These are phyloP conservation scores for Pomacea maculata DNA, from an alignment of 1,140 invertebrate genomes.

Conservation along the genomic window DNA sequence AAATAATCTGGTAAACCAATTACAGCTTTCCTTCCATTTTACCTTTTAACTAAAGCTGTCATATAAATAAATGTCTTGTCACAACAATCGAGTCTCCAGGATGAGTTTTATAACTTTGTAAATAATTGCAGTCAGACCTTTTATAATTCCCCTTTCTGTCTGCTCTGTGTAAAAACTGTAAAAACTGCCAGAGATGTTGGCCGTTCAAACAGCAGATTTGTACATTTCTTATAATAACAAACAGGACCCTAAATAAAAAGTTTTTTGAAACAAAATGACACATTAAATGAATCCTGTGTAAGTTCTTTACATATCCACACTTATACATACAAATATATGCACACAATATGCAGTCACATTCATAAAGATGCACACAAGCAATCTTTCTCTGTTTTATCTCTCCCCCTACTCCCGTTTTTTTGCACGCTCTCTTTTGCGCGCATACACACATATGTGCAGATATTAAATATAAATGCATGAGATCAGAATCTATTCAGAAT, in stretches of 20 bases:
- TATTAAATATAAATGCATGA: not conserved
- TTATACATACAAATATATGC: not conserved
- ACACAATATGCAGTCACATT: not conserved
- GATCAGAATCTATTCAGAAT: not conserved
- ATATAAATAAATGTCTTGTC: too few species aligned
- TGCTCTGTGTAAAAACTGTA: not conserved
- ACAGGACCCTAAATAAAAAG: not conserved
- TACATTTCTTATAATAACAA: not conserved
- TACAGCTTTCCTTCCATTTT: too few species aligned
- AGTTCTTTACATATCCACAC: not conserved
- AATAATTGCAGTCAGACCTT: not conserved
- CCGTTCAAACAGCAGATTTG: not conserved
- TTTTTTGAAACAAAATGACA: not conserved
- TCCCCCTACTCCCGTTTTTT: not conserved
- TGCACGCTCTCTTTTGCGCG: not conserved
- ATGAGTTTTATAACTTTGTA: too few species aligned
- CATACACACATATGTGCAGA: not conserved
- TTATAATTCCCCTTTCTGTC: not conserved
- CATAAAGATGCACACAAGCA: not conserved
- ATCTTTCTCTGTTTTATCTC: not conserved
- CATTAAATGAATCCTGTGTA: not conserved
- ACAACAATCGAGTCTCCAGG: too few species aligned
- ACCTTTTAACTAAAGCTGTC: too few species aligned
- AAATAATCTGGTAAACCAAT: too few species aligned
- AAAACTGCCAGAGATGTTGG: not conserved